Percentiles rank a stretch among this genome's conserved stretches.
phyloP scores from a whole-genome alignment of 1,140 invertebrate genomes.

The Rhopalosiphum padi region DNA sequence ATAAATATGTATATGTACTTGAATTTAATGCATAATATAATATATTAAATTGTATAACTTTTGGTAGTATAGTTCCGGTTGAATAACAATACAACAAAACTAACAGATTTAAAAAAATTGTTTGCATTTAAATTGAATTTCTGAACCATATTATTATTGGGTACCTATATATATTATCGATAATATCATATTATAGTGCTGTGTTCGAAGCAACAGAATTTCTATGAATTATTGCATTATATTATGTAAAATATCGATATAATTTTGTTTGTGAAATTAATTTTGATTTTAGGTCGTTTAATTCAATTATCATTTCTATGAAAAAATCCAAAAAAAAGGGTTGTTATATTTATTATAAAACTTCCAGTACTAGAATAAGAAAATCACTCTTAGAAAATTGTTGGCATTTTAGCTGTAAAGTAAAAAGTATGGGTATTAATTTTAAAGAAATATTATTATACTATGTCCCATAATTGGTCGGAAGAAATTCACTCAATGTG shows the following conservation, averaged over 20 bases:
- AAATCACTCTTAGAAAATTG: slow-evolving; percentile 7
- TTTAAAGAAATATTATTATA: slow-evolving; percentile 19
- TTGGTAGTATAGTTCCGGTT: not conserved
- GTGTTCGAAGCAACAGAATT: not conserved
- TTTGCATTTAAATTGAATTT: not conserved
- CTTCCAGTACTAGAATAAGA: not conserved
- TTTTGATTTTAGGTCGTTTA: not conserved
- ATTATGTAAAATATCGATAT: not conserved
- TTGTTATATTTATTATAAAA: not conserved
- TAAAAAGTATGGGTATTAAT: slow-evolving; percentile 42
- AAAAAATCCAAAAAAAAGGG: not conserved
- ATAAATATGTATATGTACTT: not conserved
- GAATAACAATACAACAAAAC: not conserved
- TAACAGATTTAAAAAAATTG: not conserved
- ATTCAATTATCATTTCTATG: not conserved
- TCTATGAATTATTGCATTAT: not conserved
- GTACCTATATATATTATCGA: not conserved
- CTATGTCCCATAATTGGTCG: not conserved
- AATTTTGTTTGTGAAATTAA: not conserved
- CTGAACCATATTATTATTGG: not conserved
- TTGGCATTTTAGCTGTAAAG: not conserved
- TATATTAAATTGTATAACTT: not conserved
- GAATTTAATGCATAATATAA: no score
- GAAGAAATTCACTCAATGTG: not conserved
- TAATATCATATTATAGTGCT: not conserved